Evolutionary conservation across 1,140 invertebrate species (phyloP).

Genomic region (Lordiphosa collinella): DNA sequence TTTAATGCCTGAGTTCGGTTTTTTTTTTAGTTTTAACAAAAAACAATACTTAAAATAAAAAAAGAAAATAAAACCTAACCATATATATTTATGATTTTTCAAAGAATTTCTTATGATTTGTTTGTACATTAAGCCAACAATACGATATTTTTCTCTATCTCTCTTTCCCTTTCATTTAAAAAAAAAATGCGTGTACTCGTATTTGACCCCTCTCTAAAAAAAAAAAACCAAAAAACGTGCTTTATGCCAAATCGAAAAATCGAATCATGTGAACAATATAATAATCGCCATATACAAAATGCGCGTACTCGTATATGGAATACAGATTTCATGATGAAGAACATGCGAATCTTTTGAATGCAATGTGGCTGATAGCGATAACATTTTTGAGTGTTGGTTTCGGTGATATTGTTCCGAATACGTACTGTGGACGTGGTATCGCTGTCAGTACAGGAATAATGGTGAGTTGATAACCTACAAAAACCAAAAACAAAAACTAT

Average conservation of each 20-base stretch:
- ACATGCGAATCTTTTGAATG: conserved; percentile 98
- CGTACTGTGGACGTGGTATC: conserved; percentile 98
- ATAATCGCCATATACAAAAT: conserved; percentile 5
- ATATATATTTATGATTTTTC: conserved; percentile 30
- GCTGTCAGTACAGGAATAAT: conserved; percentile 99
- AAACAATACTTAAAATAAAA: background rate
- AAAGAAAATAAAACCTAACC: background rate
- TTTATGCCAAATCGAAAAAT: conserved; percentile 4
- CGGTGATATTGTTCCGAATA: conserved; percentile 99
- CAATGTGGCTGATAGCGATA: conserved; percentile 99
- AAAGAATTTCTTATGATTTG: conserved; percentile 48
- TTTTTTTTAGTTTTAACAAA: background rate
- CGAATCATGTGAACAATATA: conserved; percentile 23
- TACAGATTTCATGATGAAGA: conserved; percentile 96
- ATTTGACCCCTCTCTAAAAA: conserved; percentile 32
- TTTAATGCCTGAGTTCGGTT: too few relatives aligned
- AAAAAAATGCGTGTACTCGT: conserved; percentile 46
- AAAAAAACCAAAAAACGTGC: conserved; percentile 7
- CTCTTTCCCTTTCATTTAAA: conserved; percentile 71
- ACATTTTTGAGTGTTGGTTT: conserved; percentile 99
- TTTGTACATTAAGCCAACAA: conserved; percentile 74
- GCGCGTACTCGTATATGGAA: conserved; percentile 45
- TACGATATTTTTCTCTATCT: conserved; percentile 77
- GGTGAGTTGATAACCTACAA: conserved; percentile 84
- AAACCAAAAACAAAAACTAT: conserved; percentile 1